Evolutionary conservation across 2,888 invertebrate species (phyloP), one percentile per base, ranked within the genome.

Genomic region (Salticus scenicus): DNA sequence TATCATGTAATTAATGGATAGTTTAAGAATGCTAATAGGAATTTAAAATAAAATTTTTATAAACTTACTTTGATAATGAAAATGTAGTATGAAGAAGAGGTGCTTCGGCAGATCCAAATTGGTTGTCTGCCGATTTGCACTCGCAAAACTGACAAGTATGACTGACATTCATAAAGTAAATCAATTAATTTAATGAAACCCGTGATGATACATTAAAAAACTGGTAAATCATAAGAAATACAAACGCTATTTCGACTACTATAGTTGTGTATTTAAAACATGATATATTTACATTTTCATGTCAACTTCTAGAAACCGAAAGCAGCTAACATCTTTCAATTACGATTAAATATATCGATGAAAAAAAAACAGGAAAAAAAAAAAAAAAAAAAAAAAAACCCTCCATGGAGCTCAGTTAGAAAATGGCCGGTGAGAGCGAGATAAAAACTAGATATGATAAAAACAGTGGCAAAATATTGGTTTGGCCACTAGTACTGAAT

Each of bases 41-140:
- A n/a, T n/a, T n/a, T n/a, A n/a, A 37, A 37, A 37, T 37, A 37
- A 10, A 37, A 47, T 47, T 47, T 2, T 12, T 17, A 47, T 5
- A 17, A 20, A 63, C 74, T 28, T 77, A 84, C 83, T 84, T 84
- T 57, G 83, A 84, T 30, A 84, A 41, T 70, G 83, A 84, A 20
- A 72, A 84, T 67, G 83, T 84, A 20, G 83, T 84, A n/a, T 84
- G 83, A 41, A 84, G 77, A 51, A 84, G 67, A 0, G 83, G 83
- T 27, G 83, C 83, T 78, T 84, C 83, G 83, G 83, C 83, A n/a
- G 83, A 84, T 28, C 83, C 83, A 42, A 84, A 84, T 27, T 84
- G 83, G 66, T 84, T 84, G n/a, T 84, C 83, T 30, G 83, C 83
- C 77, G 83, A 84, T 84, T 84, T 84, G 77, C 83, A 84, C 72